Conservation (phyloP, 1,140 invertebrate species). For the Pygmarrhopalites habei region DNA sequence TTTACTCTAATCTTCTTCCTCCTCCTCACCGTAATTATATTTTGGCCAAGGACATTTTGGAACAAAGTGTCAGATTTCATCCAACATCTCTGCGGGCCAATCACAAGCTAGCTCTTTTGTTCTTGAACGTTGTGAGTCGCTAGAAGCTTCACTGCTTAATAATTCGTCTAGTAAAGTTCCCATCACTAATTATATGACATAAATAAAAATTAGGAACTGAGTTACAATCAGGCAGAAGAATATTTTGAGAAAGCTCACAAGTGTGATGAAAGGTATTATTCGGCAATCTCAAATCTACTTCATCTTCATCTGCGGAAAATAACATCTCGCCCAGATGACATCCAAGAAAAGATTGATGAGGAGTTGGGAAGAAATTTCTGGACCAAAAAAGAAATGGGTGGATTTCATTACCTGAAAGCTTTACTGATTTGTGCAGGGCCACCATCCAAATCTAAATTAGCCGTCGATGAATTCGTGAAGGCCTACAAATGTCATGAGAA, state of each 20-base stretch:
- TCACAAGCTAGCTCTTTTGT: slow-evolving; percentile 2
- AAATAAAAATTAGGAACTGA: background rate
- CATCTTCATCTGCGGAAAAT: background rate
- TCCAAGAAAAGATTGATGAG: background rate
- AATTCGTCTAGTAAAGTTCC: background rate
- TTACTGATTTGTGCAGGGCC: background rate
- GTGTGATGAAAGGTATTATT: background rate
- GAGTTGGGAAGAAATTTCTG: background rate
- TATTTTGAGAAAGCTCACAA: background rate
- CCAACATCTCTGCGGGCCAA: slow-evolving; percentile 2
- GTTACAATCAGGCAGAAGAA: background rate
- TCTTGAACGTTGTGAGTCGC: background rate
- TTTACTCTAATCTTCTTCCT: background rate
- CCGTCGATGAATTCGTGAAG: background rate
- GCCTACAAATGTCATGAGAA: background rate
- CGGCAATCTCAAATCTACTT: background rate
- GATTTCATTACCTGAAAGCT: background rate
- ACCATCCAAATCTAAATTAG: background rate
- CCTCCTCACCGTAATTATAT: background rate
- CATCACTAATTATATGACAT: background rate
- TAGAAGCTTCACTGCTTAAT: background rate
- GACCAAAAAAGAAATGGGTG: background rate
- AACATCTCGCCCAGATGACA: background rate
- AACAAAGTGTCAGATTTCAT: background rate
- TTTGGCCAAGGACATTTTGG: background rate